Evolutionary conservation across 2,888 invertebrate genomes (phyloP), one percentile per base, ranked within the genome.

Genomic region (Thecocarcelia acutangulata): DNA sequence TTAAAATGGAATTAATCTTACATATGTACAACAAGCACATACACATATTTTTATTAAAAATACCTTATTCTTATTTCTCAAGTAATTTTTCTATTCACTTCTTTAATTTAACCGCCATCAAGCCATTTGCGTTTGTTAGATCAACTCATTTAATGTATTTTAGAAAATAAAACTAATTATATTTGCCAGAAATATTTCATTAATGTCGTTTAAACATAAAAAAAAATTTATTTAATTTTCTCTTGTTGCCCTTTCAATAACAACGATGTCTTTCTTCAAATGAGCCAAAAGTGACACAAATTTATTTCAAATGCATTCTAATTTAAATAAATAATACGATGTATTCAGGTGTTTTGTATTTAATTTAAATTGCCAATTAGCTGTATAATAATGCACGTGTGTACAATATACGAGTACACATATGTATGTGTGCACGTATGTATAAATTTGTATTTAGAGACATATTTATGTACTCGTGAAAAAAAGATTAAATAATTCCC

Each of bases 331-430:
- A 72, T 19, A 72, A 42, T 52, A 11, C 37, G 6, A 37, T 70
- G 24, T 64, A 37, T 48, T 74, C 64, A 74, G 64, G 74, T 74
- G 56, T 74, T 66, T 74, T 66, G 40, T 58, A 58, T 66, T 63
- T 66, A 74, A 58, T 48, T 74, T 24, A 40, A 74, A 64, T 74
- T 64, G 48, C 24, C 64, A 28, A 42, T 48, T 24, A 58, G 37
- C 0, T 64, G 15, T 6, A 42, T 44, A 42, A 52, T 42, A 28
- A n/a, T n/a, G n/a, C n/a, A 24, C 5, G 24, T 24, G 5, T 24
- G 24, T 24, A 24, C n/a, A 5, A 3, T 24, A 24, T 24, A 24
- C 24, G 24, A 24, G 24, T 24, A 24, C 24, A 3, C 5, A 24
- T 5, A 24, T 24, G 24, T 24, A 24, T 24, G 24, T 5, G 5